Evolutionary conservation across 1,140 invertebrate genomes (phyloP), one percentile per base, ranked within the genome.

Genomic region (Caerostris darwini): DNA sequence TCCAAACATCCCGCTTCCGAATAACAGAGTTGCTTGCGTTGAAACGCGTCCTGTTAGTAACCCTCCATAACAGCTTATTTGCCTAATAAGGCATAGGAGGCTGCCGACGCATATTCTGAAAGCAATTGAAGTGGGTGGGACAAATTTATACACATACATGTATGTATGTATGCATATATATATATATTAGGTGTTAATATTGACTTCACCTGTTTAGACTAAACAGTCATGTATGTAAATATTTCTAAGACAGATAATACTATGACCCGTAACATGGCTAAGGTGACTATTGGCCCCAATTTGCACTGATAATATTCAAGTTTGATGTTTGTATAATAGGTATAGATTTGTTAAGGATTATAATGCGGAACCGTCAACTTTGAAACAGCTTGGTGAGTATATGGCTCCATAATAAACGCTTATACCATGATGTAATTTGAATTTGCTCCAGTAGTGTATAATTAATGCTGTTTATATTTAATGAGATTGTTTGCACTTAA

Each of bases 191-290:
- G 17, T 85, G 82, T 85, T 85, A 85, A 85, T 85, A 85, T 85
- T 85, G 82, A 85, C 57, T 85, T 85, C 57, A 85, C 54, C 53
- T 57, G 82, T 85, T 85, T 85, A 56, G 82, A 19, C 54, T 57
- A 57, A 83, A 85, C 54, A 58, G 14, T 7, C 82, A 57, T 85
- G 82, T 85, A 85, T 85, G 82, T 17, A 85, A 85, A 85, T 85
- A 57, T 85, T 56, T 85, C 82, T 85, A 54, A 56, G 54, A 58
- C 53, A 19, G 82, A 58, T 85, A 85, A 58, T 58, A 57, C 5
- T 57, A 14, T 57, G 54, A 56, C 82, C 57, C 56, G 54, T 56
- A 85, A 58, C 82, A 85, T 85, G 19, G 10, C n/a, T 54, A 85
- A 85, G 19, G 54, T 56, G 56, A n/a, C 82, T 57, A 85, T 85